Evolutionary conservation across 2,113 vertebrate species (phyloP).

Genomic region (Serinus canaria): DNA sequence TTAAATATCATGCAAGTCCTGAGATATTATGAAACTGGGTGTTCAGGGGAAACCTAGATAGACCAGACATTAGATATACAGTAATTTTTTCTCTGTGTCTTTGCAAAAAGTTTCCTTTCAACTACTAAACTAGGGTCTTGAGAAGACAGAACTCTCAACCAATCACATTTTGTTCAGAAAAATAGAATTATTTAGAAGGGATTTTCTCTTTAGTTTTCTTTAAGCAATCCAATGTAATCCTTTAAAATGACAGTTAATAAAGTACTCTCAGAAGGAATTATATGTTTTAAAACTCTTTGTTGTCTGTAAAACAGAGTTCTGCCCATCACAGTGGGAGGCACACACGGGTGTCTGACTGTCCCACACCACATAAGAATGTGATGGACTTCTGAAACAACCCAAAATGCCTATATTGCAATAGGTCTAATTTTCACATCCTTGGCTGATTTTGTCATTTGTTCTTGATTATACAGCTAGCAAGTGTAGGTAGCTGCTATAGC

Average conservation of each 20-base stretch:
- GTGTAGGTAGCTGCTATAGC: background rate
- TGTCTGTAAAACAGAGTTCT: background rate
- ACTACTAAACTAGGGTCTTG: background rate
- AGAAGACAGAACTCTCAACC: background rate
- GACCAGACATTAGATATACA: background rate
- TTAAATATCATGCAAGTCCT: background rate
- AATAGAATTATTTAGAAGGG: background rate
- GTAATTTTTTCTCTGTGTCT: background rate
- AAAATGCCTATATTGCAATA: background rate
- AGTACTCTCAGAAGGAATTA: background rate
- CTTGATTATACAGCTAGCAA: background rate
- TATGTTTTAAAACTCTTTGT: background rate
- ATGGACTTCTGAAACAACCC: background rate
- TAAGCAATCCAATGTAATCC: background rate
- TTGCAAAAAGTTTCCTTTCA: background rate
- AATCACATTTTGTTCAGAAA: background rate
- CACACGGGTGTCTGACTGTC: background rate
- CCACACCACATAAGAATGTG: background rate
- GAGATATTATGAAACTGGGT: background rate
- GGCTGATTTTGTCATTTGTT: background rate
- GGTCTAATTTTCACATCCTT: background rate
- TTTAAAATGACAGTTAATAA: background rate
- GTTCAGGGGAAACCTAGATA: background rate
- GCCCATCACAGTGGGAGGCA: background rate
- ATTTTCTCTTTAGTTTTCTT: background rate